phyloP scores from a whole-genome alignment of 2,797 vertebrate genomes.

The Sphenodon punctatus region DNA sequence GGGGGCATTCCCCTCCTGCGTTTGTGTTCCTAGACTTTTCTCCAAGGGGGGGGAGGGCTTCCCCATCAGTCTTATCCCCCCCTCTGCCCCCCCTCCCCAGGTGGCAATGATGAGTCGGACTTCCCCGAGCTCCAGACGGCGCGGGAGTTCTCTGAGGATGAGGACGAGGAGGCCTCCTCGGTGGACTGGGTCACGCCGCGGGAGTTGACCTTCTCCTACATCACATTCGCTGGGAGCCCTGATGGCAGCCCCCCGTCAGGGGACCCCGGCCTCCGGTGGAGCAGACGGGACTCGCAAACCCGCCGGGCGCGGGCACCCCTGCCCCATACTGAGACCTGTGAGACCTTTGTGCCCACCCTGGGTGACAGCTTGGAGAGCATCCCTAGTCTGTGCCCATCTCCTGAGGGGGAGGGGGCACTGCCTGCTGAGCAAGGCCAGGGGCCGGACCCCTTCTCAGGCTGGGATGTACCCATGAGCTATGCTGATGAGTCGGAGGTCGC shows the following conservation, averaged over 20 bases:
- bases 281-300: constrained; percentile 40
- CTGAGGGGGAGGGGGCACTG: constrained; percentile 63
- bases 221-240: constrained; percentile 83
- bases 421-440: neutral
- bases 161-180: constrained; percentile 77
- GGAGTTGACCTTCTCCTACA: constrained; percentile 92
- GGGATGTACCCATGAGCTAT: constrained; percentile 72
- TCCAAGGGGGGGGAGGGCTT: too few relatives aligned
- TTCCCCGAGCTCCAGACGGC: constrained; percentile 87
- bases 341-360: constrained; percentile 67
- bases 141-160: constrained; percentile 87
- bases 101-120: constrained; percentile 89
- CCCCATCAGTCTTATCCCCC: too few relatives aligned
- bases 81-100: constrained; percentile 51
- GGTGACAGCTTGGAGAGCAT: constrained; percentile 70
- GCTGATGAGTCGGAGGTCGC: neutral
- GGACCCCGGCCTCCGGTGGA: constrained; percentile 51
- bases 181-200: constrained; percentile 87
- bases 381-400: constrained; percentile 74
- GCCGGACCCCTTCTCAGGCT: constrained; percentile 24
- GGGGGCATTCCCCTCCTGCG: too few relatives aligned
- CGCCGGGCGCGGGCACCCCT: constrained; percentile 52
- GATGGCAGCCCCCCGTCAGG: constrained; percentile 54
- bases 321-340: constrained; percentile 78
- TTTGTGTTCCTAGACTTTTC: too few relatives aligned